Conservation (phyloP, 2,797 vertebrate genomes). For the Erethizon dorsatum region DNA sequence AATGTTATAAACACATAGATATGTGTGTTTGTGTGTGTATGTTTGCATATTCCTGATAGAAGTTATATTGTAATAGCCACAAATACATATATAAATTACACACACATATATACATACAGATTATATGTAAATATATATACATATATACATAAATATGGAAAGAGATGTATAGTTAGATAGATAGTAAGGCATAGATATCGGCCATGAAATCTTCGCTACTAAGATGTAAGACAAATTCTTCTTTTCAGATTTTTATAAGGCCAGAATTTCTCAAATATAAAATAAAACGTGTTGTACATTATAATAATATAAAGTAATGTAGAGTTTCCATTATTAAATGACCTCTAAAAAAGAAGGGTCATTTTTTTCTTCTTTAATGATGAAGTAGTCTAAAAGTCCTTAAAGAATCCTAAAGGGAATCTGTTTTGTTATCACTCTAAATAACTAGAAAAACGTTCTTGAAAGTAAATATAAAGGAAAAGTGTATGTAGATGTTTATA, state of each 20-base stretch:
- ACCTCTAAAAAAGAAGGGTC: background rate
- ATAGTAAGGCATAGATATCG: background rate
- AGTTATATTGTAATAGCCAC: background rate
- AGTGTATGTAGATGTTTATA: background rate
- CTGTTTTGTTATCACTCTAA: background rate
- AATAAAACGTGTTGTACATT: background rate
- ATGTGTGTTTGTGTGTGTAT: too few relatives aligned
- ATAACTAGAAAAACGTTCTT: background rate
- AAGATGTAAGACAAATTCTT: background rate
- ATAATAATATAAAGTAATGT: background rate
- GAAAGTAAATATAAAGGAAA: background rate
- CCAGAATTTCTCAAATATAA: background rate
- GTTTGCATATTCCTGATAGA: background rate
- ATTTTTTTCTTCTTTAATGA: background rate
- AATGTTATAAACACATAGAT: background rate
- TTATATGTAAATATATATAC: background rate
- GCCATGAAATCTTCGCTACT: background rate
- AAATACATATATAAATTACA: background rate
- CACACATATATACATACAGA: too few relatives aligned
- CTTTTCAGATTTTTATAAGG: background rate
- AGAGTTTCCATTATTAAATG: background rate
- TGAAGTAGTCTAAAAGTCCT: background rate
- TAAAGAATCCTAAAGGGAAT: background rate
- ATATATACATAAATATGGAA: fast-evolving
- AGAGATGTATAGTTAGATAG: background rate